Percentiles rank a stretch among this genome's conserved stretches.
phyloP scores from a whole-genome alignment of 2,113 vertebrate species.

The Syngnathus scovelli region DNA sequence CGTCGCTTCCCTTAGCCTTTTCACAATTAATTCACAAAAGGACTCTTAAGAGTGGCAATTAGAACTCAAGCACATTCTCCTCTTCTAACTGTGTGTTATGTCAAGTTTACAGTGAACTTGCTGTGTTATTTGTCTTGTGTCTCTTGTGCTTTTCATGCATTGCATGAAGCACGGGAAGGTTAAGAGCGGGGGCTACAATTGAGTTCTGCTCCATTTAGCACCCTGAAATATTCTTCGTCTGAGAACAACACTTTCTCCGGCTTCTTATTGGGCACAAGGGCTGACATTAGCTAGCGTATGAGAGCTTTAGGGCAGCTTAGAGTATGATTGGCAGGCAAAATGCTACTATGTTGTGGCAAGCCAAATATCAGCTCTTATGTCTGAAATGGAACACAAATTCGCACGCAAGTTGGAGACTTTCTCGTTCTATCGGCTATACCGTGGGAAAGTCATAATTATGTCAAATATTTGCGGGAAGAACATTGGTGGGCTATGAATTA shows the following conservation, averaged over 20 bases:
- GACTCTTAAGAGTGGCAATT: background rate
- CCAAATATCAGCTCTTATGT: background rate
- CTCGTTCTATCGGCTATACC: too few species aligned
- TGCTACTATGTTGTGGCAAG: background rate
- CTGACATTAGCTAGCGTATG: background rate
- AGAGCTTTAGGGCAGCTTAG: background rate
- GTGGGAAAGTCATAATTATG: too few species aligned
- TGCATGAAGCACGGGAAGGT: constrained; percentile 63
- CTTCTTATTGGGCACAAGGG: constrained; percentile 38
- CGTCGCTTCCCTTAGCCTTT: constrained; percentile 11
- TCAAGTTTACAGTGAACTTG: constrained; percentile 27
- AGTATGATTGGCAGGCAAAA: background rate
- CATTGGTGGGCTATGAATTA: too few species aligned
- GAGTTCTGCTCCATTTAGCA: constrained; percentile 73
- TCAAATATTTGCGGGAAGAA: too few species aligned
- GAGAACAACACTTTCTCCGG: constrained; percentile 57
- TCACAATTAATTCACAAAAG: background rate
- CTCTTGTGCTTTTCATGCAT: constrained; percentile 63
- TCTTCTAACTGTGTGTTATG: constrained; percentile 15
- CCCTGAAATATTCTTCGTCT: constrained; percentile 66
- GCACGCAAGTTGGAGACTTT: too few species aligned
- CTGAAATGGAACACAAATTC: too few species aligned
- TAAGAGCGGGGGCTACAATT: constrained; percentile 65
- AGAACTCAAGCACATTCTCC: background rate
- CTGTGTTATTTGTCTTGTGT: constrained; percentile 58